Conservation (phyloP, 2,113 vertebrate species). For the Rattus rattus region DNA sequence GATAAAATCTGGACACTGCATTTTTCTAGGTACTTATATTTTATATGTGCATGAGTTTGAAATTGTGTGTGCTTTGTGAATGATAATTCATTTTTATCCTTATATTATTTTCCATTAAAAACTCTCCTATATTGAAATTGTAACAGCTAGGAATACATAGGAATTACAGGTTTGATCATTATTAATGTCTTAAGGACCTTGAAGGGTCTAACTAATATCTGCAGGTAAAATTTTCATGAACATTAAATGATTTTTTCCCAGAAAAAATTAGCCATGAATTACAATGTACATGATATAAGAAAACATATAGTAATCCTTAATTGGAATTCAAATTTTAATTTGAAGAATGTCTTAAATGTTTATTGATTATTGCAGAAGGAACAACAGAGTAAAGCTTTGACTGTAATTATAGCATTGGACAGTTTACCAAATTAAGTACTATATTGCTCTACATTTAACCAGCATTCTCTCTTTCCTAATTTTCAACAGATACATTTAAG, state of each 20-base stretch:
- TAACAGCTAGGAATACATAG: constrained; percentile 16
- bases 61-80: background rate
- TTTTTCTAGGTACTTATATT: background rate
- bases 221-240: constrained; percentile 25
- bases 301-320: background rate
- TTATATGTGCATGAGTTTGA: background rate
- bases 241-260: background rate
- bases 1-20: background rate
- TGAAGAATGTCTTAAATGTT: constrained; percentile 76
- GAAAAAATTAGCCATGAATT: background rate
- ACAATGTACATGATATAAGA: background rate
- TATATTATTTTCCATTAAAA: constrained; percentile 8
- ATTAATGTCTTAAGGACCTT: constrained; percentile 56
- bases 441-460: constrained; percentile 56
- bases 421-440: constrained; percentile 78
- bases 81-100: background rate
- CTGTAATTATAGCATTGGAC: constrained; percentile 80
- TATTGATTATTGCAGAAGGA: constrained; percentile 75
- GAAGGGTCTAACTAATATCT: constrained; percentile 67
- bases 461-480: constrained; percentile 14
- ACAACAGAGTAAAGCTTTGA: constrained; percentile 63
- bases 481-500: constrained; percentile 71
- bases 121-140: constrained; percentile 63
- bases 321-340: constrained; percentile 75
- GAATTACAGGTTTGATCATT: constrained; percentile 78